Base-by-base conservation (phyloP, 2,797 vertebrate genomes). In the Tarsius wallacei region DNA sequence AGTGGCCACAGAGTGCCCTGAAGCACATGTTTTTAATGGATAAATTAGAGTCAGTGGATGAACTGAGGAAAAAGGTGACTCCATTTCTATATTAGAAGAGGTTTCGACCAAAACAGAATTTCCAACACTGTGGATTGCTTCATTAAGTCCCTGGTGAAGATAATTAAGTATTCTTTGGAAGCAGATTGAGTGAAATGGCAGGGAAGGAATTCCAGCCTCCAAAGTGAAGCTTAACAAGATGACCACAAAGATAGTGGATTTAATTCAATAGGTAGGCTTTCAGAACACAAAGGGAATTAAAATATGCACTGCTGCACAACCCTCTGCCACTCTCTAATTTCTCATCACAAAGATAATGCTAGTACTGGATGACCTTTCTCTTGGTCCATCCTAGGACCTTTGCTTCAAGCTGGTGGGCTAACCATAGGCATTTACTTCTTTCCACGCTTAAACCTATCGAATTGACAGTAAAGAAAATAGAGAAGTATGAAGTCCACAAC, bases 21-120 rank as follows among this genome's bases (percentile, higher is more conserved):
- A 94, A 89, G 16, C 15, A 59, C 15, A 9, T 49, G 19, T 31
- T 49, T 71, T 68, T 53, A 85, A 70, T 28, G 15, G 31, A 47
- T 36, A 90, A 95, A 31, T 94, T 88, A 83, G 51, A 90, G 71
- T 86, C 63, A 59, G 28, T 86, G 63, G 14, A 14, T 93, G 17
- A 96, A 80, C n/a, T 22, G 89, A 89, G 59, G 85, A 33, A 91
- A 26, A 81, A 93, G n/a, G 49, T 70, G 36, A 74, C 78, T 83
- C 77, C 7, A 49, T 55, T 51, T 82, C 26, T 63, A 42, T 17
- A 36, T 86, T 64, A 61, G 0, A 90, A 82, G 49, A 33, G 26
- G 7, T 81, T 76, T 63, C 76, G 80, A 80, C 63, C 15, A 81
- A 85, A 87, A 16, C 47, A 55, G 10, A 95, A 36, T 57, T 68